Percentiles rank a stretch among this genome's conserved stretches.
Conservation (phyloP, 2,113 vertebrate genomes). For the Pseudolaguvia tuberculata region DNA sequence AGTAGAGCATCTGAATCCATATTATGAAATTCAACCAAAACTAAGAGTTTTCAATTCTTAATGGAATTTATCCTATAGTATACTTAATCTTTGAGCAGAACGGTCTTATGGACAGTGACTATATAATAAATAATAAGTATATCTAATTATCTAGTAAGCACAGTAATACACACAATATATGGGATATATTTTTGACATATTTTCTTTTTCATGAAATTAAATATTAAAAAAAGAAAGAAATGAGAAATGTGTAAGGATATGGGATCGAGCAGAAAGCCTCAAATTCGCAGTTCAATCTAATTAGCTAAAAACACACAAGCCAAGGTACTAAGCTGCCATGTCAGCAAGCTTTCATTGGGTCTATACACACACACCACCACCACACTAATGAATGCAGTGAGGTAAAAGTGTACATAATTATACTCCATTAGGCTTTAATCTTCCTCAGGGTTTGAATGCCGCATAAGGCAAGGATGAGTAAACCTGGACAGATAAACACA, state of each 20-base stretch:
- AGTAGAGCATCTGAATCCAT: too few relatives aligned
- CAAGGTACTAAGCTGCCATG: constrained; percentile 37
- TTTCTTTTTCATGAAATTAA: too few relatives aligned
- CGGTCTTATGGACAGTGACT: background rate
- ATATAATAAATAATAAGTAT: background rate
- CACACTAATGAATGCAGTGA: constrained; percentile 1
- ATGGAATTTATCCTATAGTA: background rate
- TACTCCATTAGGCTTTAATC: background rate
- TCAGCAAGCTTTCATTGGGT: constrained; percentile 44
- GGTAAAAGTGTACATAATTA: constrained; percentile 1
- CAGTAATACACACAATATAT: too few relatives aligned
- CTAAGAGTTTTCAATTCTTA: background rate
- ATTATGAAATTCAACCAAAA: background rate
- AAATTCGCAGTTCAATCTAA: constrained; percentile 41
- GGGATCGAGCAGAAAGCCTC: background rate
- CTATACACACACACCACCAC: constrained; percentile 17
- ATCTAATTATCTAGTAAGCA: too few relatives aligned
- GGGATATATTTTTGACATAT: too few relatives aligned
- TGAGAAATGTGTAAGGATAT: too few relatives aligned
- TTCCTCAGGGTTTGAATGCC: background rate
- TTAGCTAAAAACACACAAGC: constrained; percentile 38
- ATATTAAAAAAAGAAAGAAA: too few relatives aligned
- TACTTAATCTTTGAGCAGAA: background rate
- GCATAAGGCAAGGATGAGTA: too few relatives aligned
- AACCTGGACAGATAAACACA: too few relatives aligned